phyloP scores from a whole-genome alignment of 1,140 invertebrate species.

The Antheraea pernyi region DNA sequence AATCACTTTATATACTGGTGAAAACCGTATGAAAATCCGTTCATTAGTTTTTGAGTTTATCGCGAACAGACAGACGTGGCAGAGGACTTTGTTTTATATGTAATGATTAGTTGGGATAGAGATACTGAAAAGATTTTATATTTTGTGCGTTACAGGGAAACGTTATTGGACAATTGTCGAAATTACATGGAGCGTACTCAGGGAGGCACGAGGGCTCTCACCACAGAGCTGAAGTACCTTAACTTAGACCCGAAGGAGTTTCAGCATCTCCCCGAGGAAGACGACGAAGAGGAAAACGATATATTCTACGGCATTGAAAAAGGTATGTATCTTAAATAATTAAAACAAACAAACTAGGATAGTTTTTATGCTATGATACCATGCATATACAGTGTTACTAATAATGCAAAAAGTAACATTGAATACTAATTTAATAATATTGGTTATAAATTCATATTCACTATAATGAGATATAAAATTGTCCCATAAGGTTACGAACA shows the following conservation, averaged over 20 bases:
- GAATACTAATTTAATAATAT: background rate
- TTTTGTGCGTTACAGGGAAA: constrained; percentile 48
- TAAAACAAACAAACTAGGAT: background rate
- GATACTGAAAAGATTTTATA: background rate
- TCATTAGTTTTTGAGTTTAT: too few relatives aligned
- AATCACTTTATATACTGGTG: too few relatives aligned
- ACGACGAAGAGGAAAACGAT: constrained; percentile 59
- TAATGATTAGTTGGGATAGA: too few relatives aligned
- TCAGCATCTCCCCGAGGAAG: constrained; percentile 61
- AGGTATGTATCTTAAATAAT: constrained; percentile 40
- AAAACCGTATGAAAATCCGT: too few relatives aligned
- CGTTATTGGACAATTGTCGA: constrained; percentile 64
- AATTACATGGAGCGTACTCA: constrained; percentile 67
- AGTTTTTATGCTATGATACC: too few relatives aligned
- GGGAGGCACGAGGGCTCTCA: constrained; percentile 64
- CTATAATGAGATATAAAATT: constrained; percentile 4
- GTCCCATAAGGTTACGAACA: constrained; percentile 67
- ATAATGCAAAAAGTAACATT: background rate
- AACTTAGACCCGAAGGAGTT: constrained; percentile 64
- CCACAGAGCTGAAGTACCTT: constrained; percentile 71
- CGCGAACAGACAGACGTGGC: too few relatives aligned
- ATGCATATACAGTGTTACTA: too few relatives aligned
- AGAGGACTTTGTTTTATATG: too few relatives aligned
- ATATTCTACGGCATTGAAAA: constrained; percentile 75
- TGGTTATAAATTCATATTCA: background rate